These are phyloP conservation scores for Catocala nupta DNA, from an alignment of 2,888 invertebrate genomes.

Conservation along the genomic window DNA sequence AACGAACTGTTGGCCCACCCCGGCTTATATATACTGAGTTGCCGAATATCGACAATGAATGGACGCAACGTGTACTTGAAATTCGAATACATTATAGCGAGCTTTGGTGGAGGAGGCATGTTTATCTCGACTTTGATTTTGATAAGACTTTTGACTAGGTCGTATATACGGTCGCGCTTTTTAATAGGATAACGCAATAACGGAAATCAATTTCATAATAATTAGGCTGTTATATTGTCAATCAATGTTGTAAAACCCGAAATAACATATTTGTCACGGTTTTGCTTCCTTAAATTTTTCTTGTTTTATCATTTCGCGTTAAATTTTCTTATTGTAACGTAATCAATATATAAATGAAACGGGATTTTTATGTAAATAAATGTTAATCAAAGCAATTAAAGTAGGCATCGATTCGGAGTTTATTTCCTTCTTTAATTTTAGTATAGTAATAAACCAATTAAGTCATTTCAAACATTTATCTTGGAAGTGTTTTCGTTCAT, in stretches of 20 bases:
- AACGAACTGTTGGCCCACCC: slow-evolving; percentile 57
- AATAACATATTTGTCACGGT: too few relatives aligned
- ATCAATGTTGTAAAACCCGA: too few relatives aligned
- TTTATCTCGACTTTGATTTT: slow-evolving; percentile 20
- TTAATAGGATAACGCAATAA: neutral
- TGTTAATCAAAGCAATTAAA: neutral
- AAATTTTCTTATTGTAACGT: too few relatives aligned
- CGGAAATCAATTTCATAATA: neutral
- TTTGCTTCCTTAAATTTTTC: too few relatives aligned
- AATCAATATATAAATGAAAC: too few relatives aligned
- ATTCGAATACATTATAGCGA: slow-evolving; percentile 53
- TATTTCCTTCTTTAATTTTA: too few relatives aligned
- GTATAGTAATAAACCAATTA: too few relatives aligned
- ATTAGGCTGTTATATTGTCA: neutral
- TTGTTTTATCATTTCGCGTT: too few relatives aligned
- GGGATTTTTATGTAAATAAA: too few relatives aligned
- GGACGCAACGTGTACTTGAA: slow-evolving; percentile 72
- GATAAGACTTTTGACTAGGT: slow-evolving; percentile 9
- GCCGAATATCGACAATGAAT: slow-evolving; percentile 74
- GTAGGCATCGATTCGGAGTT: neutral
- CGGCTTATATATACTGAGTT: slow-evolving; percentile 70
- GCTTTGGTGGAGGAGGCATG: slow-evolving; percentile 60
- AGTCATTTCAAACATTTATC: too few relatives aligned
- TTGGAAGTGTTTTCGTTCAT: too few relatives aligned
- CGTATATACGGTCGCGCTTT: neutral